Conservation (phyloP, 1,140 invertebrate species). For the Acyrthosiphon pisum region DNA sequence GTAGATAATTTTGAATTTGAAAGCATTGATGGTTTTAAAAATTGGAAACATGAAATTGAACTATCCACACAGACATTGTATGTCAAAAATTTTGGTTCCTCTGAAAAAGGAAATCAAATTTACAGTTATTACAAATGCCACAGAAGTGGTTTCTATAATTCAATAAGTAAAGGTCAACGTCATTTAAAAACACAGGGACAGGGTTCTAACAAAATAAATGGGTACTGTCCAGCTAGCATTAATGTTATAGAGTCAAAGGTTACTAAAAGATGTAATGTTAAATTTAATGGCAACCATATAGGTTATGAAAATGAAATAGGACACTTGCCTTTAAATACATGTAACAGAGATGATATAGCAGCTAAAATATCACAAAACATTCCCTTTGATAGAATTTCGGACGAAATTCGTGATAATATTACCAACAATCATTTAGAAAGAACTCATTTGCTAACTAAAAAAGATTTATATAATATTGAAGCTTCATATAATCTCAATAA, state of each 20-base stretch:
- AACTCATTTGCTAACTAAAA: too few relatives aligned
- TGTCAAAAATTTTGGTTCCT: background rate
- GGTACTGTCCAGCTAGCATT: conserved; percentile 53
- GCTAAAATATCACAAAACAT: background rate
- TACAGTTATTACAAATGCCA: conserved; percentile 38
- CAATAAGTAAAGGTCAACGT: conserved; percentile 42
- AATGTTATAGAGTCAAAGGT: conserved; percentile 45
- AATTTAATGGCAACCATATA: conserved; percentile 40
- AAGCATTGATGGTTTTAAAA: background rate
- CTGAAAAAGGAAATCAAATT: conserved; percentile 12
- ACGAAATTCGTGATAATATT: background rate
- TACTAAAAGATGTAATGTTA: background rate
- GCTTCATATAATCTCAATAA: conserved; percentile 36
- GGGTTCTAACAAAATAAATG: conserved; percentile 56
- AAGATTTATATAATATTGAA: conserved; percentile 54
- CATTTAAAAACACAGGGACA: conserved; percentile 45
- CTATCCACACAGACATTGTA: background rate
- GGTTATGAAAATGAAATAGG: conserved; percentile 35
- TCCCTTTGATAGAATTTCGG: background rate
- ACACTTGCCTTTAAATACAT: conserved; percentile 12
- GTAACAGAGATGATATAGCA: background rate
- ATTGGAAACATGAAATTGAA: background rate
- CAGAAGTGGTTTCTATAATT: conserved; percentile 43
- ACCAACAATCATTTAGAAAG: conserved; percentile 9
- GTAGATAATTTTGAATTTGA: background rate